Evolutionary conservation across 2,797 vertebrate genomes (phyloP).

Genomic region (Dendrocincla fuliginosa): DNA sequence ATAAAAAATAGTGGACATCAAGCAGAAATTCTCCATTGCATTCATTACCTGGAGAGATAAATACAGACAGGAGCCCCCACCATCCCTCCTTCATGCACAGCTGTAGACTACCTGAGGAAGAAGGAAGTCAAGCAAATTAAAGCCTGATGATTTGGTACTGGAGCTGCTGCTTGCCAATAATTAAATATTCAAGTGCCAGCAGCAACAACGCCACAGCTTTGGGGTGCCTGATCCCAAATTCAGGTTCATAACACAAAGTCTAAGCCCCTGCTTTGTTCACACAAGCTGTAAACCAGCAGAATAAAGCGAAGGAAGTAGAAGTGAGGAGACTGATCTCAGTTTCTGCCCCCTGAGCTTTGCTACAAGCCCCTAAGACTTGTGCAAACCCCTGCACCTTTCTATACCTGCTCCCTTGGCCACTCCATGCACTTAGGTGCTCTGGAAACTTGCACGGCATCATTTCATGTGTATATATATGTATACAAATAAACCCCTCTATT

Average conservation of each 20-base stretch:
- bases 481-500: background rate
- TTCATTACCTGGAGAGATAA: background rate
- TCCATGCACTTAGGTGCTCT: background rate
- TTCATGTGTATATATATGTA: background rate
- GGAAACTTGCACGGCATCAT: background rate
- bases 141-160: background rate
- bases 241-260: background rate
- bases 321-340: background rate
- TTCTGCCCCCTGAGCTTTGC: background rate
- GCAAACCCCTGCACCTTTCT: background rate
- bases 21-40: background rate
- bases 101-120: background rate
- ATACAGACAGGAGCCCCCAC: background rate
- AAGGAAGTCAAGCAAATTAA: background rate
- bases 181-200: background rate
- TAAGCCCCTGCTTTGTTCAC: background rate
- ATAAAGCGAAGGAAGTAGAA: background rate
- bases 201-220: background rate
- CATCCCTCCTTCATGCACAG: too few relatives aligned
- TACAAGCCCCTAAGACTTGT: background rate
- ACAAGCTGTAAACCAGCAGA: background rate
- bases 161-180: background rate
- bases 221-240: background rate
- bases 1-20: fast-evolving
- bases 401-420: background rate